Conservation (phyloP, 1,140 invertebrate species). For the Calephelis nemesis region DNA sequence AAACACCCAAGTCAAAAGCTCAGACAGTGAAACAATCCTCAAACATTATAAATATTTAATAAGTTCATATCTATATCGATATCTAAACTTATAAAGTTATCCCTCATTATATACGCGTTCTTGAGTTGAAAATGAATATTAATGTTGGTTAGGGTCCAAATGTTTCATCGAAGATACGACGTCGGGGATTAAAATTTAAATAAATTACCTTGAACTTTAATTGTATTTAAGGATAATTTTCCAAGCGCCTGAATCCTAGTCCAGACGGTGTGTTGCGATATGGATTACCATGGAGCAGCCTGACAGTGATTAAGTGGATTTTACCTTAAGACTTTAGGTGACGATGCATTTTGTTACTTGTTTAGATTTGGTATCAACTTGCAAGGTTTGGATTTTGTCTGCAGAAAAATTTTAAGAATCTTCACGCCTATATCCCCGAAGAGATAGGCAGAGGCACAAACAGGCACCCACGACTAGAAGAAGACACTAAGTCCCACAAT, state of each 20-base stretch:
- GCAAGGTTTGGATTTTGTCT: neutral
- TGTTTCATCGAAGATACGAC: constrained; percentile 42
- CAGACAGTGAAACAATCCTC: neutral
- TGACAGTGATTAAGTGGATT: constrained; percentile 16
- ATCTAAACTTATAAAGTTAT: constrained; percentile 7
- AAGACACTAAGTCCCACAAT: too few relatives aligned
- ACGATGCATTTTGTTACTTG: neutral
- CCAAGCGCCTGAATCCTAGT: constrained; percentile 69
- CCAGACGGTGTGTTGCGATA: constrained; percentile 45
- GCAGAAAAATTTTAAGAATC: neutral
- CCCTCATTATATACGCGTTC: constrained; percentile 18
- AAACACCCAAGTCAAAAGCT: too few relatives aligned
- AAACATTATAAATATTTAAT: neutral
- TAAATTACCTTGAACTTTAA: constrained; percentile 75
- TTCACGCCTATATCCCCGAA: too few relatives aligned
- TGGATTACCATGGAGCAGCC: constrained; percentile 38
- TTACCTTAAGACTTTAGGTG: constrained; percentile 12
- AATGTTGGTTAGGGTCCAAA: constrained; percentile 24
- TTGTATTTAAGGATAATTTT: constrained; percentile 76
- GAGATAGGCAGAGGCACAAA: too few relatives aligned
- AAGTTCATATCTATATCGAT: neutral
- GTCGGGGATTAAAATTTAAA: constrained; percentile 70
- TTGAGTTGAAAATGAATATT: constrained; percentile 21
- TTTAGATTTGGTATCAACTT: constrained; percentile 1
- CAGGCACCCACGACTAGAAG: too few relatives aligned